A percentile compares a stretch with the other conserved stretches of the same genome.
phyloP scores from a whole-genome alignment of 2,797 vertebrate species.

The Mustela erminea region DNA sequence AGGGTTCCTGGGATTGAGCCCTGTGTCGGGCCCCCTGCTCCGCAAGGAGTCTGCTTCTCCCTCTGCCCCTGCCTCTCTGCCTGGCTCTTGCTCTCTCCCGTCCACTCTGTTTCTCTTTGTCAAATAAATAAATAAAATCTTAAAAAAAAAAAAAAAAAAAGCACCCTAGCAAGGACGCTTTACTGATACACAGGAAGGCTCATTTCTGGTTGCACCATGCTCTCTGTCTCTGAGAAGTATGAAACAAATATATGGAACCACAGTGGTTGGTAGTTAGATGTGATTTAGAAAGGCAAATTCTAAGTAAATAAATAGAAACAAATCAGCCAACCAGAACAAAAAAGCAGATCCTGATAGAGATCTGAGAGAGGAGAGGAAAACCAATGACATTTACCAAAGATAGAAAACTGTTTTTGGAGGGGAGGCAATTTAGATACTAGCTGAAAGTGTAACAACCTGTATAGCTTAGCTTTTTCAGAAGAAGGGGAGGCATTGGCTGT shows the following conservation, averaged over 20 bases:
- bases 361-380: background rate
- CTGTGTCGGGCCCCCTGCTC: no score
- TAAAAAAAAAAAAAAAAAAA: background rate
- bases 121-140: no score
- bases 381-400: background rate
- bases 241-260: background rate
- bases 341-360: background rate
- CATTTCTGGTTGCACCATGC: background rate
- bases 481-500: background rate
- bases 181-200: background rate
- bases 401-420: slow-evolving; percentile 28
- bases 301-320: background rate
- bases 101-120: no score
- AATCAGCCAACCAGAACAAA: background rate
- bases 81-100: no score
- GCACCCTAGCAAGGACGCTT: background rate
- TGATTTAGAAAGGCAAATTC: background rate
- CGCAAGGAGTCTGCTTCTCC: no score
- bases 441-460: background rate
- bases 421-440: background rate
- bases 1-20: no score
- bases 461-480: background rate
- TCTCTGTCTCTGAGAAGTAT: background rate
- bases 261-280: background rate
- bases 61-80: no score